A percentile compares a stretch with the other conserved stretches of the same genome.
Conservation (phyloP, 2,888 invertebrate genomes). For the Zhuqinia jingwanae region DNA sequence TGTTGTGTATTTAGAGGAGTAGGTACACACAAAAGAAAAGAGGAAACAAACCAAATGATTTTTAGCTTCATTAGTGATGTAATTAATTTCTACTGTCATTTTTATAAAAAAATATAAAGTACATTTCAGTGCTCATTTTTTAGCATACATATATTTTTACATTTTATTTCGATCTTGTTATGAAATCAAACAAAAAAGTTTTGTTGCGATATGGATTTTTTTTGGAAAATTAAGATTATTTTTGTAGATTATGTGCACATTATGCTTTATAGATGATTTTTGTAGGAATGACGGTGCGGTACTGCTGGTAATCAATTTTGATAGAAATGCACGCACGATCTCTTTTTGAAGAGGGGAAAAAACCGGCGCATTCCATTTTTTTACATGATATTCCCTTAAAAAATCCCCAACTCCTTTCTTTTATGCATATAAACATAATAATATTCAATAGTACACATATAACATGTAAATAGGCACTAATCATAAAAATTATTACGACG, state of each 20-base stretch:
- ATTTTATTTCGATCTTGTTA: constrained; percentile 27
- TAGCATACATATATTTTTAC: too few species aligned
- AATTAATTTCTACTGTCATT: constrained; percentile 46
- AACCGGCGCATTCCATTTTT: constrained; percentile 46
- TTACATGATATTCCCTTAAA: constrained; percentile 17
- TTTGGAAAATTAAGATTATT: background rate
- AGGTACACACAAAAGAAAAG: background rate
- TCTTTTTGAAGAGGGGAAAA: constrained; percentile 15
- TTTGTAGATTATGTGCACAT: background rate
- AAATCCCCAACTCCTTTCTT: background rate
- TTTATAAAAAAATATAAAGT: background rate
- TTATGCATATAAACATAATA: background rate
- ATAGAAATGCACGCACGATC: constrained; percentile 39
- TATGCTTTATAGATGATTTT: too few species aligned
- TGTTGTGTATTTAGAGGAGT: too few species aligned
- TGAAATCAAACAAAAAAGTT: background rate
- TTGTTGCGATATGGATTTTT: background rate
- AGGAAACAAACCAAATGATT: constrained; percentile 17
- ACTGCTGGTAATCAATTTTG: constrained; percentile 26
- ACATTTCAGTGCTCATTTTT: background rate
- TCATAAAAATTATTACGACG: constrained; percentile 64
- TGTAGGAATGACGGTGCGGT: background rate
- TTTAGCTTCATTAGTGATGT: constrained; percentile 60
- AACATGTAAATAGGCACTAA: constrained; percentile 52
- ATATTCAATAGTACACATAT: constrained; percentile 23